Percentiles rank a stretch among this genome's conserved stretches.
phyloP scores from a whole-genome alignment of 2,113 vertebrate species.

The Nerophis ophidion region DNA sequence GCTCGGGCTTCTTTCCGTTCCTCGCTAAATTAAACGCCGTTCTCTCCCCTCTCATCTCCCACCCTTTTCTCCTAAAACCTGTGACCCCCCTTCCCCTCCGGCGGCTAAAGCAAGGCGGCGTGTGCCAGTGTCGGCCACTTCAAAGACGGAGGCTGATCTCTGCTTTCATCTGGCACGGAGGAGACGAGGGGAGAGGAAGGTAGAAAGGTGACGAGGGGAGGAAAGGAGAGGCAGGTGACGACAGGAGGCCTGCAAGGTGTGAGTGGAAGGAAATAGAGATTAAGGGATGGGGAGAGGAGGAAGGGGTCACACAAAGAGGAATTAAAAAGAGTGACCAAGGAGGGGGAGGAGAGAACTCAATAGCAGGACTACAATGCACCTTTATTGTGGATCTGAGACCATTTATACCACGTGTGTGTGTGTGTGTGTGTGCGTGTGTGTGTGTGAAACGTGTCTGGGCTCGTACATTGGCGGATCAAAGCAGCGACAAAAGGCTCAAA shows the following conservation, averaged over 20 bases:
- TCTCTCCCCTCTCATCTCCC: conserved; percentile 46
- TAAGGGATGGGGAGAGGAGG: conserved; percentile 4
- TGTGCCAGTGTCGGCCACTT: conserved; percentile 61
- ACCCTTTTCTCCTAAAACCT: conserved; percentile 61
- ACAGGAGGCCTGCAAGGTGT: conserved; percentile 8
- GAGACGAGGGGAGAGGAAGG: conserved; percentile 22
- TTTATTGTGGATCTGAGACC: conserved; percentile 54
- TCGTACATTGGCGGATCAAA: conserved; percentile 60
- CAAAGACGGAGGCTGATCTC: conserved; percentile 61
- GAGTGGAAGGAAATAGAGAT: conserved; percentile 5
- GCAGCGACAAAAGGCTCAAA: conserved; percentile 48
- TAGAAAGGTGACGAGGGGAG: conserved; percentile 17
- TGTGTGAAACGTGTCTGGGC: conserved; percentile 35
- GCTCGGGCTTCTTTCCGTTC: conserved; percentile 31
- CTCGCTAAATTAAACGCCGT: conserved; percentile 52
- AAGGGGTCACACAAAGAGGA: conserved; percentile 18
- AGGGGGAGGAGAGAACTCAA: conserved; percentile 24
- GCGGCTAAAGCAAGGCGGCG: conserved; percentile 54
- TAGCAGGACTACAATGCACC: conserved; percentile 54
- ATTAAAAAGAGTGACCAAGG: conserved; percentile 23
- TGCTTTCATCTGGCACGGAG: conserved; percentile 63
- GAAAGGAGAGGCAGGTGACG: conserved; percentile 12
- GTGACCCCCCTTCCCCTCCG: conserved; percentile 39
- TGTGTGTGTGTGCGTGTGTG: conserved; percentile 26
- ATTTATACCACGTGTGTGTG: background rate